Conservation (phyloP, 2,888 invertebrate species). For the Eristalis tenax region DNA sequence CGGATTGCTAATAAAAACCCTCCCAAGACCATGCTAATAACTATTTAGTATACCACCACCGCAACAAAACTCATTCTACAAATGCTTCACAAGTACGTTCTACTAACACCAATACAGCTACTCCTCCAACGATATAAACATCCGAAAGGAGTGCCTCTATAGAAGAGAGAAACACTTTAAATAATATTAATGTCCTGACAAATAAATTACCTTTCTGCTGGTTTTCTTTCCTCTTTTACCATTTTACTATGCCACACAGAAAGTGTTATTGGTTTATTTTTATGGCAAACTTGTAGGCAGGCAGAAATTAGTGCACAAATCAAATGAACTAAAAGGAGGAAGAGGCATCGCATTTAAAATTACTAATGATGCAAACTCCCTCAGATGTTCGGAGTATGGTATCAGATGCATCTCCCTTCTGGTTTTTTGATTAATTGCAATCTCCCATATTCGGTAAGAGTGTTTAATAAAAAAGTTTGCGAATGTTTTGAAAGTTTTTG, state of each 20-base stretch:
- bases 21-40: slow-evolving; percentile 63
- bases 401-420: slow-evolving; percentile 64
- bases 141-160: slow-evolving; percentile 66
- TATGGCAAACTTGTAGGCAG: slow-evolving; percentile 66
- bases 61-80: slow-evolving; percentile 58
- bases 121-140: slow-evolving; percentile 63
- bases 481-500: slow-evolving; percentile 44
- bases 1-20: slow-evolving; percentile 60
- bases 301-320: slow-evolving; percentile 69
- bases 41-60: slow-evolving; percentile 62
- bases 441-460: slow-evolving; percentile 48
- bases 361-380: slow-evolving; percentile 68
- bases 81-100: slow-evolving; percentile 58
- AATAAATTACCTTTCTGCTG: slow-evolving; percentile 67
- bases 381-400: slow-evolving; percentile 47
- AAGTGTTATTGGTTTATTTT: slow-evolving; percentile 36
- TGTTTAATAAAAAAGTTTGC: slow-evolving; percentile 62
- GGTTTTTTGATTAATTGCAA: slow-evolving; percentile 66
- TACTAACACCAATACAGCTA: slow-evolving; percentile 1
- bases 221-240: background rate
- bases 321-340: slow-evolving; percentile 62
- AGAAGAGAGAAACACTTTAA: slow-evolving; percentile 64
- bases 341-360: slow-evolving; percentile 63
- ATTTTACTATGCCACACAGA: background rate
- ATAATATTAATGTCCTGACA: slow-evolving; percentile 71